Base-by-base conservation (phyloP, 2,888 invertebrate genomes). In the Linnaemya vulpina region DNA sequence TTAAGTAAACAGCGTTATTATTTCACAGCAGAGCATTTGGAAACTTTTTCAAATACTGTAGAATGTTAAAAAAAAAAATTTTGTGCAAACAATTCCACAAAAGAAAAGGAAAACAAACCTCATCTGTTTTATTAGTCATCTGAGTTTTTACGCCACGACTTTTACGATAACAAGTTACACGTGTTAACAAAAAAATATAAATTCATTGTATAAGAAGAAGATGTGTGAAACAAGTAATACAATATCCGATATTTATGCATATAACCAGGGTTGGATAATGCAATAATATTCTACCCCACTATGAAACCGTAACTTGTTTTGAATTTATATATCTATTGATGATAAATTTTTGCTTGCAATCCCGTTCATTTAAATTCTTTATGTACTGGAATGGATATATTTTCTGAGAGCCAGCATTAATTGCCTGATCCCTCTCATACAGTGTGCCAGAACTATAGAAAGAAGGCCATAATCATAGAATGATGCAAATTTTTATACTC, bases 51-150 rank as follows among this genome's bases (percentile, higher is more conserved):
- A 22, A 13, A 22, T 30, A 30, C 58, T 20, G 20, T 11, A 40
- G 11, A 17, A 35, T 53, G 25, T 30, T 53, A 38, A 8, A 40
- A 17, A 53, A 38, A 8, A 40, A 17, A 53, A 38, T 68, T 40
- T 35, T 13, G 15, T 22, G 15, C 13, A 15, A 40, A 20, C 10
- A 51, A 8, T 20, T 30, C 40, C 30, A 49, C 43, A 71, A 40
- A 46, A 20, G 20, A 49, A 49, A 77, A 40, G 11, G 46, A 79
- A 43, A 58, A 1, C 43, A 43, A 55, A 65, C 49, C 77, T 77
- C 77, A 73, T 77, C 83, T 77, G 77, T 70, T 83, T 67, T 62
- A 83, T 78, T 70, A 70, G 68, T 79, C 74, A 79, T 78, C 70
- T 62, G n/a, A 63, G 74, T 70, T 43, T 73, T 58, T 58, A 49